These are phyloP conservation scores for Drosophila infuscata DNA, from an alignment of 2,888 invertebrate genomes.

Conservation along the genomic window DNA sequence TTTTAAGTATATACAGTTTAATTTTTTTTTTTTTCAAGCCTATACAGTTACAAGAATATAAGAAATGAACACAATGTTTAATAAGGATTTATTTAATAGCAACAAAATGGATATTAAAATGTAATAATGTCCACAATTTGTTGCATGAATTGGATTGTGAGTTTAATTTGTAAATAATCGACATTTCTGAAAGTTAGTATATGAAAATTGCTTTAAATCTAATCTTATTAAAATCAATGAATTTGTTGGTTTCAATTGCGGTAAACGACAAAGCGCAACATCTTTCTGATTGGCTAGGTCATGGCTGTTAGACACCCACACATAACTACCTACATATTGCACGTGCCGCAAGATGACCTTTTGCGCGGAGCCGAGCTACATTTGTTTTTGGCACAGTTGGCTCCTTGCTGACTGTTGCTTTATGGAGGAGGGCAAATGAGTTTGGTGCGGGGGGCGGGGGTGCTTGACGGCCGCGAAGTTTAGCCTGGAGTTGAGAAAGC, in stretches of 20 bases:
- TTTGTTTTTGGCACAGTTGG: conserved; percentile 21
- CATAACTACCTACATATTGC: conserved; percentile 14
- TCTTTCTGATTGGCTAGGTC: conserved; percentile 57
- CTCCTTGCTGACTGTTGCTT: conserved; percentile 11
- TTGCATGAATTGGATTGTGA: not conserved
- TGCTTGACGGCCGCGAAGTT: conserved; percentile 34
- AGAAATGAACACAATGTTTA: not conserved
- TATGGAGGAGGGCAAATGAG: not conserved
- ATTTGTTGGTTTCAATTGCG: conserved; percentile 2
- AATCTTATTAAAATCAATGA: not conserved
- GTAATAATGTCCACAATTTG: not conserved
- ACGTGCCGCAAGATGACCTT: conserved; percentile 44
- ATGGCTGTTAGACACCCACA: conserved; percentile 29
- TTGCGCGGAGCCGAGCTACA: conserved; percentile 14
- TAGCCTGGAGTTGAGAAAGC: conserved; percentile 45
- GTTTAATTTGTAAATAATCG: not conserved
- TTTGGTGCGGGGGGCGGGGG: not conserved
- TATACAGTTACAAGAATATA: not conserved
- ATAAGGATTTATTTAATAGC: not conserved
- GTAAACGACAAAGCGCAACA: conserved; percentile 22
- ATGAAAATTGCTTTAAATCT: not conserved
- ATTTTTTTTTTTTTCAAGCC: too few relatives aligned
- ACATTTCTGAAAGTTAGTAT: not conserved
- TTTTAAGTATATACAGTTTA: not conserved
- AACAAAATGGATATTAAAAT: not conserved